Evolutionary conservation across 2,113 vertebrate genomes (phyloP).

Genomic region (Cervus canadensis): DNA sequence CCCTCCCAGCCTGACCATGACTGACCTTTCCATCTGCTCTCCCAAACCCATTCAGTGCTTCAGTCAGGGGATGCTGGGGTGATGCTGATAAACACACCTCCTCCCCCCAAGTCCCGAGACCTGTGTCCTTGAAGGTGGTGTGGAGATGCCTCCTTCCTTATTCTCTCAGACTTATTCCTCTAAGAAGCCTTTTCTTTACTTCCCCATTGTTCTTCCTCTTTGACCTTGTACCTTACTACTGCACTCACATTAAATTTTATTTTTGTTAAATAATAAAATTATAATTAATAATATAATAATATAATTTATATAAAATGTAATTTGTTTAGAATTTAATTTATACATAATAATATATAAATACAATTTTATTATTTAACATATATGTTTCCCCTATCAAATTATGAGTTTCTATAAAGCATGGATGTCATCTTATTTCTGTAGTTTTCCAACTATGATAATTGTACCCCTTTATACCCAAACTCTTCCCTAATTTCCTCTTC

Average conservation of each 20-base stretch:
- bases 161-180: background rate
- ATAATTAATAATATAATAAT: background rate
- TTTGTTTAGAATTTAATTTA: background rate
- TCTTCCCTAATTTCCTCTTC: background rate
- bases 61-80: too few relatives aligned
- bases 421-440: background rate
- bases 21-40: background rate
- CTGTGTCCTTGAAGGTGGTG: background rate
- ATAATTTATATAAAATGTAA: background rate
- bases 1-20: background rate
- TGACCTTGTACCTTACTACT: background rate
- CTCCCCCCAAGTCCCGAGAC: accelerated
- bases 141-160: background rate
- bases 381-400: background rate
- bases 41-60: background rate
- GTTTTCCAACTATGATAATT: background rate
- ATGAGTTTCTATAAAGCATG: background rate
- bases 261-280: background rate
- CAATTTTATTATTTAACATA: background rate
- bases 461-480: background rate
- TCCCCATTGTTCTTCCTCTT: background rate
- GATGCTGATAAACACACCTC: background rate
- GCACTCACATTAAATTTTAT: background rate
- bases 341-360: background rate
- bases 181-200: background rate